Evolutionary conservation across 2,888 invertebrate species (phyloP).

Genomic region (Parasteatoda lunata): DNA sequence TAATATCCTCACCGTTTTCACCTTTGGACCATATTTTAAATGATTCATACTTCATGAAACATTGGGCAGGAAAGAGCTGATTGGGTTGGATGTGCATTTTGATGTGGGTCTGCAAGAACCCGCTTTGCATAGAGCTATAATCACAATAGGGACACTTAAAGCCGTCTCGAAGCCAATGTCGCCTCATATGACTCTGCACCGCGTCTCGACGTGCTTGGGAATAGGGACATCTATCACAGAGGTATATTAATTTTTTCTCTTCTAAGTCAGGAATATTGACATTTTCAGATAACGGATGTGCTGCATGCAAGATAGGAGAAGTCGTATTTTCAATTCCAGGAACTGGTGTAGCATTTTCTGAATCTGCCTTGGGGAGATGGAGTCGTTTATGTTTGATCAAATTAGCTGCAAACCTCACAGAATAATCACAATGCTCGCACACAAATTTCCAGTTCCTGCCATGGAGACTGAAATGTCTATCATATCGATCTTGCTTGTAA

Average conservation of each 20-base stretch:
- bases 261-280: slow-evolving; percentile 74
- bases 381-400: slow-evolving; percentile 87
- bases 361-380: slow-evolving; percentile 76
- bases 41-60: slow-evolving; percentile 58
- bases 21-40: slow-evolving; percentile 55
- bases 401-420: slow-evolving; percentile 89
- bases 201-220: slow-evolving; percentile 83
- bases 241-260: slow-evolving; percentile 79
- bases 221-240: slow-evolving; percentile 87
- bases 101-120: slow-evolving; percentile 85
- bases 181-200: slow-evolving; percentile 83
- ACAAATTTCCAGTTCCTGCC: slow-evolving; percentile 88
- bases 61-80: slow-evolving; percentile 53
- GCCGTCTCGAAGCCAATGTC: slow-evolving; percentile 81
- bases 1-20: slow-evolving; percentile 16
- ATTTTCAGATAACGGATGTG: slow-evolving; percentile 70
- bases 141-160: slow-evolving; percentile 88
- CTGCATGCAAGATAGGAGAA: not conserved
- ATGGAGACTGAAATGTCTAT: slow-evolving; percentile 86
- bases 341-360: slow-evolving; percentile 22
- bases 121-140: slow-evolving; percentile 84
- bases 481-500: slow-evolving; percentile 88
- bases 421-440: slow-evolving; percentile 89
- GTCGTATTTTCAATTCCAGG: not conserved
- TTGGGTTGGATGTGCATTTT: slow-evolving; percentile 81